These are phyloP conservation scores for Mallateleia sp. DNA, from an alignment of 2,888 invertebrate species.

Conservation along the genomic window DNA sequence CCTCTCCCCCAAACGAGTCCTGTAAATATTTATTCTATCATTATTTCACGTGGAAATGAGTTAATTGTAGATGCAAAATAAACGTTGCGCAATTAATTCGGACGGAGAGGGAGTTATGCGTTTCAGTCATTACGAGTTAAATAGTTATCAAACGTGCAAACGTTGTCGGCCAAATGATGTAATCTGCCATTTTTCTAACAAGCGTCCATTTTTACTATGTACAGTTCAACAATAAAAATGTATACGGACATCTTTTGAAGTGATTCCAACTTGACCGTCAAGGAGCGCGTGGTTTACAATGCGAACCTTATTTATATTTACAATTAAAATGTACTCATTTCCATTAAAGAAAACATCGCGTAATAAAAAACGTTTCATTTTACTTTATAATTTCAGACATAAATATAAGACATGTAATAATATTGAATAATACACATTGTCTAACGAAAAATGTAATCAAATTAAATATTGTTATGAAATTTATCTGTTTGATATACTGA, in stretches of 20 bases:
- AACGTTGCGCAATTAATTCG: neutral
- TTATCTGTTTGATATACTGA: too few relatives aligned
- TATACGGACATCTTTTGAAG: neutral
- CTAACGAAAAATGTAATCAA: too few relatives aligned
- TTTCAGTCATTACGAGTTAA: neutral
- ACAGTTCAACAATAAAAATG: neutral
- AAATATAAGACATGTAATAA: neutral
- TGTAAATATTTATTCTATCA: conserved; percentile 78
- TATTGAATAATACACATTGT: neutral
- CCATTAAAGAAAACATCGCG: conserved; percentile 20
- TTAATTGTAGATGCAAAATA: neutral
- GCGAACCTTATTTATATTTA: conserved; percentile 23
- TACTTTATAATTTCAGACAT: conserved; percentile 25
- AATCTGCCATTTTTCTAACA: neutral
- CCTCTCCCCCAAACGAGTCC: conserved; percentile 90
- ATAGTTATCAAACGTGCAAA: neutral
- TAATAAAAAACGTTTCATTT: conserved; percentile 37
- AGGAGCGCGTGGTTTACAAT: neutral
- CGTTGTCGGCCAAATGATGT: neutral
- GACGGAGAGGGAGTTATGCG: neutral
- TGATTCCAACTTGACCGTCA: neutral
- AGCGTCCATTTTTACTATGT: neutral
- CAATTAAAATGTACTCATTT: conserved; percentile 40
- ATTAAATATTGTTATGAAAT: too few relatives aligned
- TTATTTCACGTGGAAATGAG: neutral